Evolutionary conservation across 1,140 invertebrate genomes (phyloP).

Genomic region (Watersipora subatra): DNA sequence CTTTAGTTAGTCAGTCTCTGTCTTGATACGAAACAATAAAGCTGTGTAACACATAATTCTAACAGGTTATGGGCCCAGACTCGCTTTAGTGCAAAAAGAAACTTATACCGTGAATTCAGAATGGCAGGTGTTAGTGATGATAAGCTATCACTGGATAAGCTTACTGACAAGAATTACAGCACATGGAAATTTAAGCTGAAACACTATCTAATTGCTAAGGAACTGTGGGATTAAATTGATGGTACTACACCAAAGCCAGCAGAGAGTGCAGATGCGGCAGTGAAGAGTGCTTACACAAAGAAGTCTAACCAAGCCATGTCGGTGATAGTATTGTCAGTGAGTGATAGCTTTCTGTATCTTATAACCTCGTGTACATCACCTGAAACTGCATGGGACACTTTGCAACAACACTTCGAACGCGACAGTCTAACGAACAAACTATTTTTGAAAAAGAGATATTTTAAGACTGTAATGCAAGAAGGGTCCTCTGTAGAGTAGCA

Average conservation of each 20-base stretch:
- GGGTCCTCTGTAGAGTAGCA: not conserved
- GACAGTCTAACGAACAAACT: not conserved
- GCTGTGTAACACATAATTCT: too few species aligned
- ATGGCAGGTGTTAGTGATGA: not conserved
- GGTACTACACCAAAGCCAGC: too few species aligned
- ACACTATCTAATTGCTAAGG: not conserved
- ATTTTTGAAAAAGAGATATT: constrained; percentile 1
- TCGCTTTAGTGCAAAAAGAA: not conserved
- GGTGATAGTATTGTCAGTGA: not conserved
- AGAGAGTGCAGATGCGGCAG: not conserved
- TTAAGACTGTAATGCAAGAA: not conserved
- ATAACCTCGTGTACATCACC: not conserved
- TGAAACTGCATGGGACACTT: not conserved
- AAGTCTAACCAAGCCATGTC: not conserved
- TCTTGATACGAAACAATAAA: too few species aligned
- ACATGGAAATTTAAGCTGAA: not conserved
- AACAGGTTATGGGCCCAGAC: not conserved
- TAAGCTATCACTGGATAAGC: not conserved
- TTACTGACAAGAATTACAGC: not conserved
- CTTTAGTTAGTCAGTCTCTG: too few species aligned
- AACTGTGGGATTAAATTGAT: not conserved
- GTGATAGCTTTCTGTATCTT: not conserved
- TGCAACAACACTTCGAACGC: not conserved
- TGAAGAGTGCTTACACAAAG: not conserved
- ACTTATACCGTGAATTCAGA: not conserved